Conservation (phyloP, 2,113 vertebrate species). For the Scytalopus superciliaris region DNA sequence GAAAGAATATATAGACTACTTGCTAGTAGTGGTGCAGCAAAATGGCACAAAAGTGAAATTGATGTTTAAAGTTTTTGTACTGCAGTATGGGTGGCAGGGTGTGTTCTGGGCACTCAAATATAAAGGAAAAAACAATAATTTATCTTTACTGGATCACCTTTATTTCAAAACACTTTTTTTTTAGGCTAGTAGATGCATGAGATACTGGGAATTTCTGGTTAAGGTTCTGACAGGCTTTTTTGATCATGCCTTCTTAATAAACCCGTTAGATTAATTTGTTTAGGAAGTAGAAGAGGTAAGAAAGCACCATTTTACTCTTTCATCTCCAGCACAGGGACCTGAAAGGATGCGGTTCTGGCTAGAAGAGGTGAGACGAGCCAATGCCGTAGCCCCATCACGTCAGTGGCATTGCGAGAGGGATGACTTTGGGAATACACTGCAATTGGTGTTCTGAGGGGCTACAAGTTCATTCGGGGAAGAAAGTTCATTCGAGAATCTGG, state of each 20-base stretch:
- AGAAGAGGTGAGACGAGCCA: background rate
- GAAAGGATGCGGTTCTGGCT: background rate
- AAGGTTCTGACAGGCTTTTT: background rate
- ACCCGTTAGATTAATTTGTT: background rate
- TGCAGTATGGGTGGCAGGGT: background rate
- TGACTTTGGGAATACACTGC: background rate
- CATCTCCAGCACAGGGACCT: background rate
- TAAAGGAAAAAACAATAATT: background rate
- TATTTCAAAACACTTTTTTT: background rate
- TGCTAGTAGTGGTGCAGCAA: background rate
- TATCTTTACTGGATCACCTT: background rate
- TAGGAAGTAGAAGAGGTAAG: background rate
- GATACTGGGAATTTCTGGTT: background rate
- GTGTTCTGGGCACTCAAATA: background rate
- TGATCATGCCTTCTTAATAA: background rate
- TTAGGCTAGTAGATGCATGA: background rate
- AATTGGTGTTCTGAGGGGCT: background rate
- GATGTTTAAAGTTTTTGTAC: background rate
- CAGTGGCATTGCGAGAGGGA: rapidly evolving
- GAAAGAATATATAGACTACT: background rate
- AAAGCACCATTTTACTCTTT: background rate
- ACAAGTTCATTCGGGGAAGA: no score
- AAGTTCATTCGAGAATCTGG: background rate
- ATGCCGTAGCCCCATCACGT: background rate
- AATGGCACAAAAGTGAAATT: background rate